Conservation (phyloP, 1,140 invertebrate species). For the Dryas iulia region DNA sequence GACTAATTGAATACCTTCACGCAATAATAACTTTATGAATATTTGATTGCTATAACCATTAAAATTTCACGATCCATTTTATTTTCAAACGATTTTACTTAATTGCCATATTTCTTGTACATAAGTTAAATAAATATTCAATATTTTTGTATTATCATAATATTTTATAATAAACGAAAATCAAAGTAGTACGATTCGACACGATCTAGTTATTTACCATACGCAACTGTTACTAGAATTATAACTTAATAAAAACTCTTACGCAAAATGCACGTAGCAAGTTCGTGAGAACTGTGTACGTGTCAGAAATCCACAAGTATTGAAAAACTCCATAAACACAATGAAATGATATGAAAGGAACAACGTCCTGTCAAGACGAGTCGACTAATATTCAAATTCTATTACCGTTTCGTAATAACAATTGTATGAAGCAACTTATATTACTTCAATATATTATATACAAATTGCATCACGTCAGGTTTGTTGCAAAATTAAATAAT, state of each 20-base stretch:
- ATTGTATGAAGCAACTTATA: conserved; percentile 7
- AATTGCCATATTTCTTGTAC: not conserved
- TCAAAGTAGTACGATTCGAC: not conserved
- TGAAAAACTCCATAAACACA: conserved; percentile 37
- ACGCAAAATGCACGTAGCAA: conserved; percentile 35
- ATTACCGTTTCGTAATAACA: conserved; percentile 21
- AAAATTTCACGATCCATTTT: conserved; percentile 35
- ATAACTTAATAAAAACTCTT: conserved; percentile 29
- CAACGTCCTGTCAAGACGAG: conserved; percentile 33
- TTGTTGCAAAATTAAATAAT: not conserved
- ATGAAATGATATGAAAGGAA: conserved; percentile 33
- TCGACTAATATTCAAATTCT: conserved; percentile 12
- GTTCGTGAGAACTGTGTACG: conserved; percentile 67
- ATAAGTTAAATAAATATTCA: not conserved
- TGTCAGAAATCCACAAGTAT: conserved; percentile 64
- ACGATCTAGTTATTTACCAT: conserved; percentile 17
- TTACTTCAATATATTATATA: not conserved
- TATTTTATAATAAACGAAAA: not conserved
- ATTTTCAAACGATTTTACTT: conserved; percentile 22
- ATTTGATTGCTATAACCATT: conserved; percentile 28
- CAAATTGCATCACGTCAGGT: conserved; percentile 1
- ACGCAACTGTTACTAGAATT: conserved; percentile 13
- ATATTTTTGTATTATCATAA: not conserved
- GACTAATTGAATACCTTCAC: conserved; percentile 71
- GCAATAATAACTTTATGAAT: conserved; percentile 60